Evolutionary conservation across 2,888 invertebrate genomes (phyloP).

Genomic region (Urechis unicinctus): DNA sequence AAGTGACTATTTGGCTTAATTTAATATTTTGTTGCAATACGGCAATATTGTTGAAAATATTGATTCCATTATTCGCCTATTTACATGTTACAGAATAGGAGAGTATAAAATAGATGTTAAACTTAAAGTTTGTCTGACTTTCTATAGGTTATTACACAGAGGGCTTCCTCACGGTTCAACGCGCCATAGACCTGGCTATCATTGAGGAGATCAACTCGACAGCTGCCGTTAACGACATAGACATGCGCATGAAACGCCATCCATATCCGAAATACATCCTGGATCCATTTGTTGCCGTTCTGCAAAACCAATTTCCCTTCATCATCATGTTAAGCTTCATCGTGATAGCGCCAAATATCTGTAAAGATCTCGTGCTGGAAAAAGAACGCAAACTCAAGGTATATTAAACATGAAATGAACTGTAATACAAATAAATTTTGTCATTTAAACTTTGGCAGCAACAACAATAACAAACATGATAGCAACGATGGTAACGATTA

Average conservation of each 20-base stretch:
- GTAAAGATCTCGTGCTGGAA: conserved; percentile 65
- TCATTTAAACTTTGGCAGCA: too few relatives aligned
- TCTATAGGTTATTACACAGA: conserved; percentile 60
- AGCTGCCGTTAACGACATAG: conserved; percentile 6
- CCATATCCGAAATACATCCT: conserved; percentile 66
- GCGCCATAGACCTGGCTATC: conserved; percentile 55
- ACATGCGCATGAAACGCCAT: conserved; percentile 58
- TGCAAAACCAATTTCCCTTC: conserved; percentile 64
- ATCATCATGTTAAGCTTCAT: conserved; percentile 74
- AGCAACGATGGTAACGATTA: too few relatives aligned
- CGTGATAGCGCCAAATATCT: conserved; percentile 70
- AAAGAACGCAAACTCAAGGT: conserved; percentile 71
- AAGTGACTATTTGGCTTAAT: too few relatives aligned
- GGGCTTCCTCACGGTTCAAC: conserved; percentile 64
- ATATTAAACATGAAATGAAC: conserved; percentile 2
- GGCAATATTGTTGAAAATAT: too few relatives aligned
- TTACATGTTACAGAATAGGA: too few relatives aligned
- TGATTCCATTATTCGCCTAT: too few relatives aligned
- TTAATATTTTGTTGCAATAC: too few relatives aligned
- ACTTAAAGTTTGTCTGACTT: too few relatives aligned
- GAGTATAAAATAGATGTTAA: too few relatives aligned
- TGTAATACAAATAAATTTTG: too few relatives aligned
- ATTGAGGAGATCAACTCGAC: conserved; percentile 24
- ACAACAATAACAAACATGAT: too few relatives aligned
- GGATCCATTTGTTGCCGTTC: conserved; percentile 62